Evolutionary conservation across 2,888 invertebrate species (phyloP), one percentile per base, ranked within the genome.

Genomic region (Eretmocerus hayati): DNA sequence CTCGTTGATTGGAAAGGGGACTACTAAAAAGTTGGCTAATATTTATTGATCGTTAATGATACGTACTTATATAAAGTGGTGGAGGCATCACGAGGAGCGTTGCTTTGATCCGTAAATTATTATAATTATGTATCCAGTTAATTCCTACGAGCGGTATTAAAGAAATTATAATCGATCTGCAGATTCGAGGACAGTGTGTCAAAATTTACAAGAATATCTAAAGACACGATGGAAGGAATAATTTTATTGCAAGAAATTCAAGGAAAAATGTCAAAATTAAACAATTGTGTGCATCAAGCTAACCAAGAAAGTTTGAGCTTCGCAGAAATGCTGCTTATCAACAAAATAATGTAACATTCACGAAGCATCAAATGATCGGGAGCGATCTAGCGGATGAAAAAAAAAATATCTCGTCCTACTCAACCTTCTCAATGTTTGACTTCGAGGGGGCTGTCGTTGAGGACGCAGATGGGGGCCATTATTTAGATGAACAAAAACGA

Each of bases 401-500:
- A 19, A 49, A 46, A 40, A 46, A 22, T 20, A 37, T 32, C n/a
- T 53, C 47, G 50, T 53, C 53, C 53, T 53, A 49, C 46, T 40
- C 46, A 32, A 42, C 45, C 47, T 40, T 44, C 22, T 47, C 22
- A 31, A 47, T 19, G 46, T 47, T 52, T 53, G n/a, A n/a, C 49
- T 19, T 33, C 37, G 38, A 44, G 33, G 31, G 45, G 39, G 23
- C 22, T n/a, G n/a, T n/a, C n/a, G 47, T 44, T 21, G 49, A 53
- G 53, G 50, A 50, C 47, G 50, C 26, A 42, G 49, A 50, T 47
- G 49, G 53, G 52, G 53, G 49, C 53, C 53, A 53, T 44, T 53
- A 47, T 47, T 47, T 53, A 50, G 47, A 26, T 20, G 18, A 35
- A 26, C 13, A 52, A 42, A 30, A 46, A 42, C 42, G 30, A 36